These are phyloP conservation scores for Rattus rattus DNA, from an alignment of 2,113 vertebrate species.

Conservation along the genomic window DNA sequence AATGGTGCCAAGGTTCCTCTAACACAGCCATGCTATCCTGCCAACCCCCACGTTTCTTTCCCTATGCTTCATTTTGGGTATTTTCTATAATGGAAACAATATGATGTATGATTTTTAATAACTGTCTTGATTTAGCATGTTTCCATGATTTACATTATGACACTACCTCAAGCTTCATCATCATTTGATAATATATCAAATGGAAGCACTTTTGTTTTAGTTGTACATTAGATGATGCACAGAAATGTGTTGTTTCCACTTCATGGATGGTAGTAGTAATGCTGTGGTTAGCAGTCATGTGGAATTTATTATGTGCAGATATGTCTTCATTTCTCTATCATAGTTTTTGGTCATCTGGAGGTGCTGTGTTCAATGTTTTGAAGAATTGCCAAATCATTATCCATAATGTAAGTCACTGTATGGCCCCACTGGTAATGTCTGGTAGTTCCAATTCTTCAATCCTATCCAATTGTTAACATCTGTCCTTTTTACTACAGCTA, in stretches of 20 bases:
- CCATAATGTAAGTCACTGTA: neutral
- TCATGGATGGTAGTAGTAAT: neutral
- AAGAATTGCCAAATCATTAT: neutral
- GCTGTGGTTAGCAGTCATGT: neutral
- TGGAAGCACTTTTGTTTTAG: neutral
- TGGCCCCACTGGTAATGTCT: neutral
- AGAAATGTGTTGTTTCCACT: neutral
- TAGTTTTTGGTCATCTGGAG: neutral
- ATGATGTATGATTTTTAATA: neutral
- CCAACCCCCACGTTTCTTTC: neutral
- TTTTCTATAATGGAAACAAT: neutral
- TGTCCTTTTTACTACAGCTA: neutral
- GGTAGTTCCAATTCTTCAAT: neutral
- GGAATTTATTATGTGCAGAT: neutral
- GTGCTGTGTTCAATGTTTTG: neutral
- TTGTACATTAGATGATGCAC: neutral
- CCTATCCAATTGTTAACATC: neutral
- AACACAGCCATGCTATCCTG: fast-evolving
- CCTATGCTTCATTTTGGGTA: neutral
- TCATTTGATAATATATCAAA: too few relatives aligned
- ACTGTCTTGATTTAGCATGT: neutral
- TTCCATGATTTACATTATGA: neutral
- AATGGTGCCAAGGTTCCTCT: neutral
- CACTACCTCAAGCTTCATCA: neutral
- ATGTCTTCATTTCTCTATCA: neutral